Evolutionary conservation across 1,140 invertebrate species (phyloP).

Genomic region (Himalopsyche phryganea): DNA sequence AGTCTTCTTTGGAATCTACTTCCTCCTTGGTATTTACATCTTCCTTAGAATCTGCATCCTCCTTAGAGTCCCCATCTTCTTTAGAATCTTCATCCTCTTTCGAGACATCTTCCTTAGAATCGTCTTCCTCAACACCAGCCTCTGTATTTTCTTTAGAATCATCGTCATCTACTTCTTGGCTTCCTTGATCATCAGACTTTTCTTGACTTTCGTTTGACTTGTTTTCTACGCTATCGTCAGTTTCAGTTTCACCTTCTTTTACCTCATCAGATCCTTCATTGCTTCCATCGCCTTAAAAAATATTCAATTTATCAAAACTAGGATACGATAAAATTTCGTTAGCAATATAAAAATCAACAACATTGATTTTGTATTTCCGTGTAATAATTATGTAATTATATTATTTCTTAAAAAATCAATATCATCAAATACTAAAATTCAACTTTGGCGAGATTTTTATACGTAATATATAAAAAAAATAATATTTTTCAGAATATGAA

Average conservation of each 20-base stretch:
- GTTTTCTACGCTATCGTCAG: conserved; percentile 42
- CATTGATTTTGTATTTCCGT: no score
- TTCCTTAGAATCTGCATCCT: conserved; percentile 40
- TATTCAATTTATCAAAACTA: not conserved
- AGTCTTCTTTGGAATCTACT: conserved; percentile 36
- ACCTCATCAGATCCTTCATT: conserved; percentile 32
- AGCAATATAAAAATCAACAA: no score
- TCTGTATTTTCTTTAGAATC: conserved; percentile 23
- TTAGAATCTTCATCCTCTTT: conserved; percentile 42
- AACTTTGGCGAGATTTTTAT: no score
- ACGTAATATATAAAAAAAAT: no score
- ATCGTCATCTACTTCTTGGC: conserved; percentile 18
- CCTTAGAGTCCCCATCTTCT: conserved; percentile 41
- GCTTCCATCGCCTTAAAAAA: conserved; percentile 31
- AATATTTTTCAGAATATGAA: no score
- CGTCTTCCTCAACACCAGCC: conserved; percentile 36
- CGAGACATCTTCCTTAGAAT: conserved; percentile 38
- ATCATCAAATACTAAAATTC: no score
- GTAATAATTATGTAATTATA: no score
- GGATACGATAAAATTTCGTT: no score
- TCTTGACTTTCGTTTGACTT: conserved; percentile 48
- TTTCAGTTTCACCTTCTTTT: conserved; percentile 25
- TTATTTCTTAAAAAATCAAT: no score
- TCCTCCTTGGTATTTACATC: conserved; percentile 41
- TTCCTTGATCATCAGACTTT: conserved; percentile 23